Conservation (phyloP, 2,113 vertebrate species). For the Clarias batrachus region DNA sequence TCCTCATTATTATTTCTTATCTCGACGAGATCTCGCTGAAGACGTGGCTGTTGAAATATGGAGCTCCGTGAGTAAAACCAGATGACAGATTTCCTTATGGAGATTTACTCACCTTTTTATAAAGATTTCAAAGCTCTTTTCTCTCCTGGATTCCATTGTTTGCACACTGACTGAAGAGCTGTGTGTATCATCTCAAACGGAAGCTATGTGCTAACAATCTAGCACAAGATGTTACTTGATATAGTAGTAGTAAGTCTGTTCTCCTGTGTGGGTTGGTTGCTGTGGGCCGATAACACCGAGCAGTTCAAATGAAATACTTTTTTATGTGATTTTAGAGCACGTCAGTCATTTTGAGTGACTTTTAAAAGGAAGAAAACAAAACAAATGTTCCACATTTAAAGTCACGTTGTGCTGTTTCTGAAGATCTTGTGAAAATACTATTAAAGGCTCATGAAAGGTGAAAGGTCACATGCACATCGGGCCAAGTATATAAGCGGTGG, state of each 20-base stretch:
- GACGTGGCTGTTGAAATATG: neutral
- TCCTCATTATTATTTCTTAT: constrained; percentile 10
- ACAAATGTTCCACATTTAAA: neutral
- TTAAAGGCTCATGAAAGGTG: neutral
- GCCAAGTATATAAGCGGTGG: no score
- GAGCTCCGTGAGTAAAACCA: neutral
- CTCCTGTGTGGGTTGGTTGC: neutral
- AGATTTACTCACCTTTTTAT: constrained; percentile 3
- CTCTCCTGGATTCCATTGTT: neutral
- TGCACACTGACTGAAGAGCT: neutral
- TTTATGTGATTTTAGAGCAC: neutral
- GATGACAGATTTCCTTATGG: neutral
- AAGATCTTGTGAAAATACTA: neutral
- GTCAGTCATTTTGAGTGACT: neutral
- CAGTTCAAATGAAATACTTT: neutral
- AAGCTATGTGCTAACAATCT: neutral
- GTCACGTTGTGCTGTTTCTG: neutral
- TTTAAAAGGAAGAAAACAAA: neutral
- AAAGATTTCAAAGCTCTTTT: neutral
- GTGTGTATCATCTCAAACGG: neutral
- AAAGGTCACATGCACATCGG: no score
- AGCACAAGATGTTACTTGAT: neutral
- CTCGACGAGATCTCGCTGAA: neutral
- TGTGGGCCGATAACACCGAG: neutral
- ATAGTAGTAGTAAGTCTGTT: neutral